Percentiles rank a stretch among this genome's conserved stretches.
Evolutionary conservation across 1,140 invertebrate genomes (phyloP).

Genomic region (Anoplolepis gracilipes): DNA sequence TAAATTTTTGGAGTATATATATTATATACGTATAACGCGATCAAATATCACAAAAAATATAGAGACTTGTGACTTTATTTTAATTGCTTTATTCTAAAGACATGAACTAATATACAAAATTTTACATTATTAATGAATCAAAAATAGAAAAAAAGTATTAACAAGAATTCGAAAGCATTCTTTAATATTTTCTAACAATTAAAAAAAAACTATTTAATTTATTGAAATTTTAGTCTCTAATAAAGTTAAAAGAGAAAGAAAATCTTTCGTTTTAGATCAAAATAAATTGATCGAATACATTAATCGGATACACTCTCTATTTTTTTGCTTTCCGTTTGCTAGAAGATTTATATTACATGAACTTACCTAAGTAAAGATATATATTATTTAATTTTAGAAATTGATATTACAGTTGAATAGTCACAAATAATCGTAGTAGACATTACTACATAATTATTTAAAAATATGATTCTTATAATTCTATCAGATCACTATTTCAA

Average conservation of each 20-base stretch:
- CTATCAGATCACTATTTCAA: no score
- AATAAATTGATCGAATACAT: constrained; percentile 1
- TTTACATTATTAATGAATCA: not conserved
- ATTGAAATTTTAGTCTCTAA: not conserved
- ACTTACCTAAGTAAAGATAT: not conserved
- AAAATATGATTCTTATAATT: no score
- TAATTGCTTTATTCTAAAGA: not conserved
- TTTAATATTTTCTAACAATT: not conserved
- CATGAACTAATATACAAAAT: not conserved
- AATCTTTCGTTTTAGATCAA: not conserved
- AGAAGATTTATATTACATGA: not conserved
- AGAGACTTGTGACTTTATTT: not conserved
- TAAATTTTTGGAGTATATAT: constrained; percentile 47
- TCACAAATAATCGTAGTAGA: no score
- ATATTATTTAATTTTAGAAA: not conserved
- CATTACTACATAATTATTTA: no score
- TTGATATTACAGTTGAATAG: not conserved
- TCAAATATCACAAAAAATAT: constrained; percentile 19
- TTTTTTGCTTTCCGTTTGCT: not conserved
- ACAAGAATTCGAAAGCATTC: not conserved
- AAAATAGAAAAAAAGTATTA: not conserved
- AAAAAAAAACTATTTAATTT: not conserved
- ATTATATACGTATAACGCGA: constrained; percentile 44
- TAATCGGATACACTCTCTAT: constrained; percentile 7
- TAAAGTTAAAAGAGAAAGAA: not conserved